Base-by-base conservation (phyloP, 2,113 vertebrate genomes). In the Phrynosoma platyrhinos region DNA sequence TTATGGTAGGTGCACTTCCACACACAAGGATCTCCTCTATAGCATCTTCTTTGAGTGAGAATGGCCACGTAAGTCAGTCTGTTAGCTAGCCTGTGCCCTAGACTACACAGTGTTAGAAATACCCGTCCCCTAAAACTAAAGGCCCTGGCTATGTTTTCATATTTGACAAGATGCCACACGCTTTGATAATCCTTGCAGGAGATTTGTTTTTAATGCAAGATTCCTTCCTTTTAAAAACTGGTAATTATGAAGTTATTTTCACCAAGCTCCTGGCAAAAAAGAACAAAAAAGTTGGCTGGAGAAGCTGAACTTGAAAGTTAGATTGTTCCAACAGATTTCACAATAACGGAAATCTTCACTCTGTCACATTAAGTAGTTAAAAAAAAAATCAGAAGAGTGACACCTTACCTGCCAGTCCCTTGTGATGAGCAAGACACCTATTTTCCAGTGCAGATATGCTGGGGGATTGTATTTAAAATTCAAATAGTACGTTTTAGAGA, bases 121-220 rank as follows among this genome's bases (percentile, higher is more conserved):
- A 88, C 74, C 88, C 91, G 92, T 92, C 93, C 92, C 52, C 78
- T 86, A 47, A 79, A 80, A 91, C 93, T 58, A 84, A 94, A 82
- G 36, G 88, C 86, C 90, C 42, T 75, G 0, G 0, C 90, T 83
- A 3, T 2, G 77, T 92, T 89, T 42, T 93, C 92, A 89, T 94
- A 95, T 94, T 94, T 87, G 97, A 98, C 98, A 98, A 97, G 98
- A 98, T 92, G 79, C 95, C 95, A 96, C 97, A 97, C 87, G 97
- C 96, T 97, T 92, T 83, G 95, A 94, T 96, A 97, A 97, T 97
- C 95, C 97, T 95, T 81, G 91, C 88, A 90, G 92, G 91, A 97
- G 97, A 98, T 98, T 98, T 98, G 93, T 97, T 97, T 95, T 95
- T 97, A 95, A 95, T 97, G 96, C 96, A 93, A 96, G 97, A 98